Evolutionary conservation across 2,888 invertebrate species (phyloP).

Genomic region (Allolobophora icterica): DNA sequence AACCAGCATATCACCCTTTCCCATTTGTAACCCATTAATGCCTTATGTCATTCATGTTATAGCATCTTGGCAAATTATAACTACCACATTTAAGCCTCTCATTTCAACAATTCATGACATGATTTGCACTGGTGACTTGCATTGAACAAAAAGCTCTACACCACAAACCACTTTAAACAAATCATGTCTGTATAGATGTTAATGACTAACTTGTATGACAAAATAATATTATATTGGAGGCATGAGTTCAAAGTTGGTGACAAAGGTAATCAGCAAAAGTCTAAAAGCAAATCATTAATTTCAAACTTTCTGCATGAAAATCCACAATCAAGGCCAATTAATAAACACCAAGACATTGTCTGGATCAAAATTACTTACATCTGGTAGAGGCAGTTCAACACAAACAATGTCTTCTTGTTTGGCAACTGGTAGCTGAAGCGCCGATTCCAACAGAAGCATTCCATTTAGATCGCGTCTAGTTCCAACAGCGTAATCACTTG

Average conservation of each 20-base stretch:
- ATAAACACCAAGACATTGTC: neutral
- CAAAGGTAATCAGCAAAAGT: neutral
- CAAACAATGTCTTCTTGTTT: constrained; percentile 80
- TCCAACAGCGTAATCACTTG: constrained; percentile 81
- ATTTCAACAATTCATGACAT: neutral
- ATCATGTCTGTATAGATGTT: neutral
- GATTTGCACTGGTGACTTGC: neutral
- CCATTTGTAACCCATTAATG: neutral
- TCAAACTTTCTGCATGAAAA: neutral
- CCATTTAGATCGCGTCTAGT: constrained; percentile 90
- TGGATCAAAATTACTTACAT: constrained; percentile 69
- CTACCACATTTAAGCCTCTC: neutral
- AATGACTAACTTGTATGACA: neutral
- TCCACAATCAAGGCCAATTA: neutral
- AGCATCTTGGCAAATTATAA: neutral
- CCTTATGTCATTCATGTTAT: neutral
- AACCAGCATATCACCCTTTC: neutral
- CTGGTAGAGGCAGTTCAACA: constrained; percentile 84
- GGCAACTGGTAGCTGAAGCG: constrained; percentile 81
- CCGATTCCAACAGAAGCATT: constrained; percentile 84
- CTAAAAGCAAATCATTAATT: neutral
- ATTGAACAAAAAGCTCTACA: neutral
- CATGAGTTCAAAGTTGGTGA: neutral
- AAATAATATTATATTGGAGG: neutral
- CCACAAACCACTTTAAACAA: neutral